phyloP scores from a whole-genome alignment of 2,888 invertebrate species.

The Platycnemis pennipes region DNA sequence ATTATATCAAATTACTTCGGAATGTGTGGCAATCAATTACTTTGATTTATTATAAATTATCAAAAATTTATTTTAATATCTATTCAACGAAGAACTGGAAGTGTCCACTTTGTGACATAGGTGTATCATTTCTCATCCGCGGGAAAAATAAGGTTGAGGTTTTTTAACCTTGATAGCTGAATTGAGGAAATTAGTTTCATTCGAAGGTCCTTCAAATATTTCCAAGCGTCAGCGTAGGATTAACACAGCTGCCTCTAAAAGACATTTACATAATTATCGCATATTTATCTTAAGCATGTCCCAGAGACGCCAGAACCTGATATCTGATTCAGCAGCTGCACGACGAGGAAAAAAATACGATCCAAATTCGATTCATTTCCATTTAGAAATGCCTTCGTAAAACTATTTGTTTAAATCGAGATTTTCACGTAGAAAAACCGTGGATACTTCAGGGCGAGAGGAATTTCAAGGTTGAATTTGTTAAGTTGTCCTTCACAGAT shows the following conservation, averaged over 20 bases:
- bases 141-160: not conserved
- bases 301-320: not conserved
- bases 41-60: no score
- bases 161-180: not conserved
- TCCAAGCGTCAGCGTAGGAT: not conserved
- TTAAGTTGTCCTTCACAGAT: no score
- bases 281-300: not conserved
- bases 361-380: not conserved
- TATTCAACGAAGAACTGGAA: no score
- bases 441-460: not conserved
- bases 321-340: not conserved
- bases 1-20: no score
- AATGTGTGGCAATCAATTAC: no score
- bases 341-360: not conserved
- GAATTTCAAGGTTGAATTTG: no score
- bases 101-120: not conserved
- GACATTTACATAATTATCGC: not conserved
- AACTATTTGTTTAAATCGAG: not conserved
- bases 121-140: not conserved
- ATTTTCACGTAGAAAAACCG: not conserved
- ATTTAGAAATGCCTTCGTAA: not conserved
- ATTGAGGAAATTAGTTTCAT: not conserved
- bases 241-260: not conserved
- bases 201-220: not conserved
- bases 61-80: no score